Evolutionary conservation across 2,888 invertebrate genomes (phyloP).

Genomic region (Eutolmus rufibarbis): DNA sequence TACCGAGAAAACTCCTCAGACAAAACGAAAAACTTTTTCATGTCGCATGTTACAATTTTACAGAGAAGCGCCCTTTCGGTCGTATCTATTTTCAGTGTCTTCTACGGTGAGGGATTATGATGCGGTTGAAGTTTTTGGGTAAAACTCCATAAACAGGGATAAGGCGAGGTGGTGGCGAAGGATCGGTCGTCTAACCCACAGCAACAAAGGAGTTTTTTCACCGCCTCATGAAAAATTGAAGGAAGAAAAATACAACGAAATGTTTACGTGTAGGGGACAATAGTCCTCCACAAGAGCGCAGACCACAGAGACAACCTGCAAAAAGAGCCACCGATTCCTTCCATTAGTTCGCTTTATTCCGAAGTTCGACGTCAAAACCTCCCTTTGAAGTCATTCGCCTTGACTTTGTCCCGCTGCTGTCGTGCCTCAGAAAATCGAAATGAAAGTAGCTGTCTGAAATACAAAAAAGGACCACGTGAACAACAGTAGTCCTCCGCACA

Average conservation of each 20-base stretch:
- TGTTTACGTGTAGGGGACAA: conserved; percentile 36
- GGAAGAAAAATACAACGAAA: conserved; percentile 1
- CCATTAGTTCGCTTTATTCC: conserved; percentile 24
- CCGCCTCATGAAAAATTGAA: conserved; percentile 3
- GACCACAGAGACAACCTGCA: conserved; percentile 20
- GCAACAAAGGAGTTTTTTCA: background rate
- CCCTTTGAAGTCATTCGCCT: conserved; percentile 1
- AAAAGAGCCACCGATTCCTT: conserved; percentile 24
- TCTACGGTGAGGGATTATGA: conserved; percentile 6
- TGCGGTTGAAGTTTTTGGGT: conserved; percentile 19
- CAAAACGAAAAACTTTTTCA: conserved; percentile 29
- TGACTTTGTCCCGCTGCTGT: background rate
- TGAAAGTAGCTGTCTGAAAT: background rate
- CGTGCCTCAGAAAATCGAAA: background rate
- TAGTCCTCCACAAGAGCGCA: background rate
- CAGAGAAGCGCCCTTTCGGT: background rate
- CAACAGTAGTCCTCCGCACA: background rate
- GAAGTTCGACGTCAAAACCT: background rate
- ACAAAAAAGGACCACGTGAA: background rate
- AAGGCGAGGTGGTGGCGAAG: background rate
- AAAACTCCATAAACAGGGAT: background rate
- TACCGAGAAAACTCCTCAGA: conserved; percentile 30
- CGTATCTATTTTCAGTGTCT: conserved; percentile 20
- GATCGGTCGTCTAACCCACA: background rate
- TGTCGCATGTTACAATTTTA: conserved; percentile 37